Conservation (phyloP, 2,113 vertebrate species). For the Etia nguti region DNA sequence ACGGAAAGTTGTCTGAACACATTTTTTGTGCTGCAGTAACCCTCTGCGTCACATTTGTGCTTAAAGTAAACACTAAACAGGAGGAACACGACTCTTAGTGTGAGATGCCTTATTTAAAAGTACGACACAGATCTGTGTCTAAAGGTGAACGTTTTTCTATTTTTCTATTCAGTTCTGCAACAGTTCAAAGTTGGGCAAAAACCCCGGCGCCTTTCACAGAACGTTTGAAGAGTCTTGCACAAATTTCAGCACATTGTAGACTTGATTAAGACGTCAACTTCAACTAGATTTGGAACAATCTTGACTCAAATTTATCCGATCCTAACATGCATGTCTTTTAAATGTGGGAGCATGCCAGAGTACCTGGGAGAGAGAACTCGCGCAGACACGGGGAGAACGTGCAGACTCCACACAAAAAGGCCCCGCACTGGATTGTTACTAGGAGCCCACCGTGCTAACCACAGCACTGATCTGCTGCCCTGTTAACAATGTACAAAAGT, state of each 20-base stretch:
- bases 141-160: not conserved
- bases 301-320: not conserved
- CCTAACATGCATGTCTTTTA: not conserved
- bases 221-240: not conserved
- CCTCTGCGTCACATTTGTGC: not conserved
- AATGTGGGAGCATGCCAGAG: no score
- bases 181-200: not conserved
- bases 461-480: not conserved
- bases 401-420: not conserved
- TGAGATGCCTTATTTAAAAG: not conserved
- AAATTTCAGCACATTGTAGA: not conserved
- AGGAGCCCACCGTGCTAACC: not conserved
- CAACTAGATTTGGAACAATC: not conserved
- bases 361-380: no score
- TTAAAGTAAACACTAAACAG: not conserved
- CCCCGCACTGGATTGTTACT: not conserved
- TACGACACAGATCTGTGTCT: not conserved
- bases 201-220: not conserved
- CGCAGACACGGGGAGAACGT: no score
- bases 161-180: not conserved
- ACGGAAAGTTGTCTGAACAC: constrained; percentile 1
- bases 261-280: not conserved
- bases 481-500: not conserved
- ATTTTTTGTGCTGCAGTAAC: not conserved
- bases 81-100: not conserved